Base-by-base conservation (phyloP, 1,140 invertebrate species). In the Steinernema feltiae region DNA sequence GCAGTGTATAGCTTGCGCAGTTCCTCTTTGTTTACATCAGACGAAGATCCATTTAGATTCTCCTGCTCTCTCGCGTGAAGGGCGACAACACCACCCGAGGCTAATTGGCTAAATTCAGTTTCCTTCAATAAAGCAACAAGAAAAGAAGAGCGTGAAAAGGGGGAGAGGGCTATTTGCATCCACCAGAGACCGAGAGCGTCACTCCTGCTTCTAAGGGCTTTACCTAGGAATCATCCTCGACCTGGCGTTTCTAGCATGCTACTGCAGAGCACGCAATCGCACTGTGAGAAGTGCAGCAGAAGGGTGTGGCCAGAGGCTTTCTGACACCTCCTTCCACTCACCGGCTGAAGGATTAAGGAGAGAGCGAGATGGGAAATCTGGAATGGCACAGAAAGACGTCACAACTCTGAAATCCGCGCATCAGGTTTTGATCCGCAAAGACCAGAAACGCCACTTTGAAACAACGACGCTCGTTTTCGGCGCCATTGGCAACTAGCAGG, bases 1-100 rank as follows among this genome's bases (percentile, higher is more conserved):
- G 53, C 77, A 27, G 21, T 48, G 46, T 72, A 74, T 30, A 32
- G 46, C 46, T 74, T 72, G 30, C 53, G 53, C 15, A 63, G 24
- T 63, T 63, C 53, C 12, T 63, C 53, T 63, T 63, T 63, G 53
- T 63, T 63, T 15, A 63, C 53, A 15, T 63, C 53, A 21, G 53
- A 63, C 24, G 53, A 63, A 7, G 53, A 63, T 27, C 53, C 53
- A 63, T 63, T 63, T 3, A 63, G 53, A 63, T 63, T 63, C 2
- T 63, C 53, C 7, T 27, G 7, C 41, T 46, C 7, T 46, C 41
- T 7, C 41, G 41, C 24, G 53, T 27, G 53, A 15, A 63, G 12
- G 15, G 53, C 53, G 53, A 63, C 53, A 63, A 63, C 53, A 63
- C 53, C 53, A 63, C 53, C 53, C 53, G 53, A 63, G 53, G 53